Percentiles rank a stretch among this genome's conserved stretches.
Conservation (phyloP, 2,888 invertebrate species). For the Polymixis lichenea region DNA sequence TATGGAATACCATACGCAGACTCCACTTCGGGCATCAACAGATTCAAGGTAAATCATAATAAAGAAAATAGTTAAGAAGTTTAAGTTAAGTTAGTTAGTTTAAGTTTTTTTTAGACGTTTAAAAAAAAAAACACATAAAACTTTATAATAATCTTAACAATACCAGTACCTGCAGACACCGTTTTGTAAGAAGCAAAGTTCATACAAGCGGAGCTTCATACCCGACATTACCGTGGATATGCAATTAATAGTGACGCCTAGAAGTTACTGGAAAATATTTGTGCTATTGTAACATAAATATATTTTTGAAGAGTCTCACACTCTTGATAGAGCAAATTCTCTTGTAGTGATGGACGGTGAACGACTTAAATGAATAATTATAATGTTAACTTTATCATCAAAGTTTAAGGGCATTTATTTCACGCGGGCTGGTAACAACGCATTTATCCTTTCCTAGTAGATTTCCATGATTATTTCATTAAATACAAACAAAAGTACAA, state of each 20-base stretch:
- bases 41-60: slow-evolving; percentile 80
- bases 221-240: neutral
- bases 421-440: too few species aligned
- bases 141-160: neutral
- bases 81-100: too few species aligned
- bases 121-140: too few species aligned
- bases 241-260: neutral
- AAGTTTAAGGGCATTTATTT: too few species aligned
- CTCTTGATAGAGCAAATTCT: neutral
- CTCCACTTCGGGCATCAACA: slow-evolving; percentile 81
- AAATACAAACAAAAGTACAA: too few species aligned
- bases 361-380: neutral
- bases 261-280: neutral
- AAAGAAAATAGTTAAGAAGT: neutral
- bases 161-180: neutral
- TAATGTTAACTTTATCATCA: too few species aligned
- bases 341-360: neutral
- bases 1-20: slow-evolving; percentile 86
- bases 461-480: too few species aligned
- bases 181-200: neutral
- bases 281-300: neutral
- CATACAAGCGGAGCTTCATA: neutral
- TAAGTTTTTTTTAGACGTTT: too few species aligned
- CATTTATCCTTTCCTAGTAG: too few species aligned
- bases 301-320: neutral